Evolutionary conservation across 2,888 invertebrate genomes (phyloP).

Genomic region (Microplitis deprimator): DNA sequence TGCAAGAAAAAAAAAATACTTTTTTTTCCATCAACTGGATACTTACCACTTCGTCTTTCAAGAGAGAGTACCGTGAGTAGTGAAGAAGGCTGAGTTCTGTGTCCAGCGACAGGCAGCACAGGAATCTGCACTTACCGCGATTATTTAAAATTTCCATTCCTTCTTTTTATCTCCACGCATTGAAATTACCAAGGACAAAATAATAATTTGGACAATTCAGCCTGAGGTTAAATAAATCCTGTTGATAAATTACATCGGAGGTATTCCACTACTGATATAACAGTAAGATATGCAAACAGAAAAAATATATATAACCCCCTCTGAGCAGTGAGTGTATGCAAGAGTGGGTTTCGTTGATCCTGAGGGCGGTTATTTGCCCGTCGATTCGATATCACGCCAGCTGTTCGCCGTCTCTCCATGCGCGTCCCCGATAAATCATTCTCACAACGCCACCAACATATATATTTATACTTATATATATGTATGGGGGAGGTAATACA

Average conservation of each 20-base stretch:
- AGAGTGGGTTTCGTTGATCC: neutral
- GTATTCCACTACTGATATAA: neutral
- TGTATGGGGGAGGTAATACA: slow-evolving; percentile 11
- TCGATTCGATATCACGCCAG: slow-evolving; percentile 34
- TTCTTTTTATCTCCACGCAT: neutral
- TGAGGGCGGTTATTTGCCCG: slow-evolving; percentile 27
- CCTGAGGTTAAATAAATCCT: neutral
- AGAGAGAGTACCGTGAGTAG: neutral
- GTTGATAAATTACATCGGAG: slow-evolving; percentile 5
- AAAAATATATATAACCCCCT: slow-evolving; percentile 8
- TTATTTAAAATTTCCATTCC: no score
- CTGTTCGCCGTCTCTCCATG: slow-evolving; percentile 19
- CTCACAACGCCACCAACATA: slow-evolving; percentile 13
- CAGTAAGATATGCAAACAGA: slow-evolving; percentile 12
- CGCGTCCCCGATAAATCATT: slow-evolving; percentile 30
- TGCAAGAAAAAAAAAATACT: neutral
- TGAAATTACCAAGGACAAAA: neutral
- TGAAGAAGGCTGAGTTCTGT: neutral
- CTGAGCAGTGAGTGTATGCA: neutral
- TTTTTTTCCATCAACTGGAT: slow-evolving; percentile 2
- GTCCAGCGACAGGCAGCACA: neutral
- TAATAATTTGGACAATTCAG: neutral
- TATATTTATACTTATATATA: neutral
- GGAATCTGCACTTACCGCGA: neutral
- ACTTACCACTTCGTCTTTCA: neutral